These are phyloP conservation scores for Typhlomys cinereus DNA, from an alignment of 2,113 vertebrate genomes.

Conservation along the genomic window DNA sequence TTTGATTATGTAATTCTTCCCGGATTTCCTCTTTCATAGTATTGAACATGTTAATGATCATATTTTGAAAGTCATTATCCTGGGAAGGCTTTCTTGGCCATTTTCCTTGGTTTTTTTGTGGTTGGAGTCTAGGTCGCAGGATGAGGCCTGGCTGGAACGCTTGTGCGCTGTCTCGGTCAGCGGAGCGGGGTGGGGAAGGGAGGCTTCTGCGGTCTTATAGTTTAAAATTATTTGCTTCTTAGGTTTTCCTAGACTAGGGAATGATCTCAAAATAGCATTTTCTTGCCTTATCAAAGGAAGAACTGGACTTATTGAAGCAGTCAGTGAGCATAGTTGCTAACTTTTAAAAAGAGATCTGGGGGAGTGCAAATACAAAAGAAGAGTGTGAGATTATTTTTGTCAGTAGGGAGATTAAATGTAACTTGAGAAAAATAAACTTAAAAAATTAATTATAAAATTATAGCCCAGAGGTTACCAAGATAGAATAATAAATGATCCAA, in stretches of 20 bases:
- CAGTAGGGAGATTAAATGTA: not conserved
- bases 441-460: conserved; percentile 5
- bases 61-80: too few species aligned
- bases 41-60: too few species aligned
- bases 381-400: not conserved
- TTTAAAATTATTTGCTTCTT: not conserved
- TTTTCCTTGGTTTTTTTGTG: too few species aligned
- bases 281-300: not conserved
- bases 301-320: not conserved
- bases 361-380: not conserved
- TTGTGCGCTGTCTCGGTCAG: too few species aligned
- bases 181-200: too few species aligned
- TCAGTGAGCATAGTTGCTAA: not conserved
- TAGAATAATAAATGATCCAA: not conserved
- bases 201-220: not conserved
- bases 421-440: not conserved
- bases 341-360: not conserved
- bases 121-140: too few species aligned
- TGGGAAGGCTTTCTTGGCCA: too few species aligned
- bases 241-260: not conserved
- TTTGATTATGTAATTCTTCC: too few species aligned
- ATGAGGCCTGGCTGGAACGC: too few species aligned
- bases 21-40: too few species aligned
- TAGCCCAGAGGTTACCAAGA: not conserved
- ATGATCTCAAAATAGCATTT: conserved; percentile 18